Evolutionary conservation across 92 coral and sea anemone genomes (phyloP), one percentile per base, ranked within the genome.

Genomic region (Pocillopora meandrina): DNA sequence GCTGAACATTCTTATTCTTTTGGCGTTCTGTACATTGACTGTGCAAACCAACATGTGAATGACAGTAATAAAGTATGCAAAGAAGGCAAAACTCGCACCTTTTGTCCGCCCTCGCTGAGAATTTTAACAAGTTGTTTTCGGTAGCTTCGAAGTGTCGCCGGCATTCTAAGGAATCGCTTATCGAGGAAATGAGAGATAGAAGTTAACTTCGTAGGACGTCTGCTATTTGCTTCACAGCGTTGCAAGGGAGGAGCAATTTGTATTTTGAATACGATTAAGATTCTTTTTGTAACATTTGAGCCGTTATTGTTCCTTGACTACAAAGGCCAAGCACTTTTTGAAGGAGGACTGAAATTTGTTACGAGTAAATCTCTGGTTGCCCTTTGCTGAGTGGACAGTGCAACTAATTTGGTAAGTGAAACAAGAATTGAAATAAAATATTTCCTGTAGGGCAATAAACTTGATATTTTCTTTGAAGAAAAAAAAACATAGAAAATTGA

Each of bases 151-250:
- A 15, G 18, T 76, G 57, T 68, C 69, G 56, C 57, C 80, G 19
- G 13, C 47, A 76, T 21, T 56, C 33, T 8, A 17, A 76, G 13
- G 42, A 11, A 58, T 5, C 56, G 61, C 68, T 76, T 61, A 76
- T 60, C 80, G n/a, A 76, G 13, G 69, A 76, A 17, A 60, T 59
- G 60, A 33, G 3, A 76, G 56, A 76, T 76, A 76, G 61, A 76
- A 36, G 0, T 26, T 5, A 14, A 61, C 61, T 55, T 58, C 13
- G 80, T 19, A 76, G 80, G 80, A 31, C 9, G 65, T 62, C 9
- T 36, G 65, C 58, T 23, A 76, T 76, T 59, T 57, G 19, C 73
- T 26, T 74, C 26, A 55, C 64, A 74, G 78, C 10, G 20, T 60
- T 61, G 34, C 15, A 34, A 35, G 56, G 36, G 15, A n/a, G 56